A percentile compares a stretch with the other conserved stretches of the same genome.
Evolutionary conservation across 64 coral and sea anemone species (phyloP).

Genomic region (Dendronephthya gigantea): DNA sequence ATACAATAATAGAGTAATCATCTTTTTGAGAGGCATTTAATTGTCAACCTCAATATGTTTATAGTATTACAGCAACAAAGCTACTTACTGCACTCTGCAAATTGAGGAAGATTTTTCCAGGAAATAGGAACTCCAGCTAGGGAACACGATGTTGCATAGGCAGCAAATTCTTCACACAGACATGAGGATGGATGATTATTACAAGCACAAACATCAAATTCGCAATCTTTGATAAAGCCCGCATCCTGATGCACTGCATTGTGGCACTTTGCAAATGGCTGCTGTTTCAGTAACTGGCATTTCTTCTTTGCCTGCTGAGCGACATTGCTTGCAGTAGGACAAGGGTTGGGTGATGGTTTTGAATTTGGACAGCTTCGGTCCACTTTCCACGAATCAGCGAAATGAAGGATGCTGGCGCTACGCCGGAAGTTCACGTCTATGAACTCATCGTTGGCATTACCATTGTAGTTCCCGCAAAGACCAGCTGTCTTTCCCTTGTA

Average conservation of each 20-base stretch:
- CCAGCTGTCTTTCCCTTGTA: background rate
- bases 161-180: background rate
- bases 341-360: background rate
- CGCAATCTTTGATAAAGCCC: background rate
- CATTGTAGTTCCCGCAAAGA: background rate
- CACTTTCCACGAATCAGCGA: background rate
- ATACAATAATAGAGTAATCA: no score
- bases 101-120: background rate
- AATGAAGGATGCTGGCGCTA: background rate
- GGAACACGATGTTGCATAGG: background rate
- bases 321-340: background rate
- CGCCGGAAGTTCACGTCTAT: background rate
- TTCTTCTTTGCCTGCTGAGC: background rate
- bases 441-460: background rate
- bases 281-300: background rate
- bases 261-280: background rate
- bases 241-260: background rate
- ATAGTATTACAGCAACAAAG: no score
- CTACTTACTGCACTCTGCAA: background rate
- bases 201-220: conserved; percentile 1
- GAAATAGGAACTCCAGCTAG: background rate
- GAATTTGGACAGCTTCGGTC: background rate
- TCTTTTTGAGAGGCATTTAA: no score
- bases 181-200: background rate
- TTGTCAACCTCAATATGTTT: no score